Conservation (phyloP, 2,888 invertebrate species). For the Drosophila pseudotalamancana region DNA sequence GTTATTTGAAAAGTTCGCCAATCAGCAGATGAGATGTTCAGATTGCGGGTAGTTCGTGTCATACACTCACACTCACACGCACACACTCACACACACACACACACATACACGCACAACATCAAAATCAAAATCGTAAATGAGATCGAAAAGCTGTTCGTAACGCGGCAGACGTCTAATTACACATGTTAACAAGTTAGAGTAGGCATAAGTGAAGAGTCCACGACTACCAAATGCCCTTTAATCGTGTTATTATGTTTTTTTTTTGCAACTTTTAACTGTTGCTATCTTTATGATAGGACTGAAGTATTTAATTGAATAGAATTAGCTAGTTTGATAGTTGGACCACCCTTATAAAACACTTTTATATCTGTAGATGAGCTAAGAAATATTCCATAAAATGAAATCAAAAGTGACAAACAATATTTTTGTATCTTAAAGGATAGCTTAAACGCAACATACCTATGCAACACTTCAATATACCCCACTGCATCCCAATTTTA, state of each 20-base stretch:
- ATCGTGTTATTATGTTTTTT: not conserved
- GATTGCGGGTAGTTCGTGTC: constrained; percentile 39
- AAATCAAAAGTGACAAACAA: too few species aligned
- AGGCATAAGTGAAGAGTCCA: not conserved
- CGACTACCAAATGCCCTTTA: not conserved
- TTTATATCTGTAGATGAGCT: too few species aligned
- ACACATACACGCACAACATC: constrained; percentile 30
- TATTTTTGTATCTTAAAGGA: too few species aligned
- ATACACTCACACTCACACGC: not conserved
- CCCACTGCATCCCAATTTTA: not conserved
- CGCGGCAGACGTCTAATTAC: constrained; percentile 48
- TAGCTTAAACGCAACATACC: accelerated
- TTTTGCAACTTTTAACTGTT: not conserved
- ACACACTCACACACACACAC: constrained; percentile 7
- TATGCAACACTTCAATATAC: not conserved
- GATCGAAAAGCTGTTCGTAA: constrained; percentile 45
- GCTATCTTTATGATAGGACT: too few species aligned
- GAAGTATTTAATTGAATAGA: too few species aligned
- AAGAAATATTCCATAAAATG: too few species aligned
- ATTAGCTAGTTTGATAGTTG: too few species aligned
- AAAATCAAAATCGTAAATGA: constrained; percentile 51
- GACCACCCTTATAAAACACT: too few species aligned
- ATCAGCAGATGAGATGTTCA: constrained; percentile 48
- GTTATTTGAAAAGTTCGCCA: constrained; percentile 56
- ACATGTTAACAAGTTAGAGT: constrained; percentile 24